Percentiles rank a stretch among this genome's conserved stretches.
Conservation (phyloP, 2,113 vertebrate species). For the Sterna hirundo region DNA sequence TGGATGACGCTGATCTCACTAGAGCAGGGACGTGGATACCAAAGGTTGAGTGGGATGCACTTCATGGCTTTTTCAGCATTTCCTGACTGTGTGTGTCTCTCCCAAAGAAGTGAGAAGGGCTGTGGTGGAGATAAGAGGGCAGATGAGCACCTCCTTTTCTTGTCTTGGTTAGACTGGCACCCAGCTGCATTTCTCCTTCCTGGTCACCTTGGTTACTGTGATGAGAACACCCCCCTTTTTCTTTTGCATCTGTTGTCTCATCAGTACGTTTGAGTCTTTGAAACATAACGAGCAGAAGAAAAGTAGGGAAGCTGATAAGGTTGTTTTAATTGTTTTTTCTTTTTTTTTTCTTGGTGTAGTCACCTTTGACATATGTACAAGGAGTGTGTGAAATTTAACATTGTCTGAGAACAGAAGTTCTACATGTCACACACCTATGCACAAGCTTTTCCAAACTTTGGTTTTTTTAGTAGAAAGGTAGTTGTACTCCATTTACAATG, state of each 20-base stretch:
- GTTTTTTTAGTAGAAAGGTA: neutral
- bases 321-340: neutral
- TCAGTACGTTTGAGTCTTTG: neutral
- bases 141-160: neutral
- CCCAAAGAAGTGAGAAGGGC: neutral
- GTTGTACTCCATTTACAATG: neutral
- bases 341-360: neutral
- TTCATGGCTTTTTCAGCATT: neutral
- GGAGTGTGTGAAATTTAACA: neutral
- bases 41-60: accelerated
- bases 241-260: neutral
- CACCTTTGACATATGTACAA: neutral
- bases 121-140: neutral
- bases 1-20: neutral
- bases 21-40: neutral
- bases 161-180: neutral
- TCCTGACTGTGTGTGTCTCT: neutral
- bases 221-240: neutral
- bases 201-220: neutral
- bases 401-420: neutral
- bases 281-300: neutral
- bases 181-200: neutral
- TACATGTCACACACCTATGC: neutral
- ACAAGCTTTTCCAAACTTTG: neutral
- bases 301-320: neutral